phyloP scores from a whole-genome alignment of 2,888 invertebrate species.

The Oscheius onirici region DNA sequence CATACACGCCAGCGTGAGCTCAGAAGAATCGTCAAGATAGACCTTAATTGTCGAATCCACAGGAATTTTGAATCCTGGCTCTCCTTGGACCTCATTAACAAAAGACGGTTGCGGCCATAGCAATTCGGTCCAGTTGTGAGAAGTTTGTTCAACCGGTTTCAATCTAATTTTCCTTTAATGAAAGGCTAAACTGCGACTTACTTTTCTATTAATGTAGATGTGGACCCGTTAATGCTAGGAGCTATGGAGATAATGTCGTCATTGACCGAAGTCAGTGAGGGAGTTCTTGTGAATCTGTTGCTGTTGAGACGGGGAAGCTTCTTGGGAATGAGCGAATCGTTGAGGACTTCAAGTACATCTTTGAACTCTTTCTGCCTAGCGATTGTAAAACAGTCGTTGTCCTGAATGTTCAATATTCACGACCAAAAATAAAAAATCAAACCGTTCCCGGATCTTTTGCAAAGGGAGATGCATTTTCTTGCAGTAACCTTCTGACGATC shows the following conservation, averaged over 20 bases:
- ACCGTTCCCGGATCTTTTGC: conserved; percentile 11
- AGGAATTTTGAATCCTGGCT: conserved; percentile 15
- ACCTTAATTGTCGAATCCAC: conserved; percentile 23
- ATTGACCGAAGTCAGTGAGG: neutral
- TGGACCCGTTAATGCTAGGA: conserved; percentile 3
- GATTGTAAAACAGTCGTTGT: conserved; percentile 56
- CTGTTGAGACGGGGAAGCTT: neutral
- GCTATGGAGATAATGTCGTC: conserved; percentile 16
- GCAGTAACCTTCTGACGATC: conserved; percentile 75
- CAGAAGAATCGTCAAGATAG: conserved; percentile 14
- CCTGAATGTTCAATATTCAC: conserved; percentile 36
- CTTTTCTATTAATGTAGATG: conserved; percentile 2
- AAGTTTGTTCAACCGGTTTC: neutral
- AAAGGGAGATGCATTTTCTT: conserved; percentile 21
- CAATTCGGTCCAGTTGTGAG: conserved; percentile 72
- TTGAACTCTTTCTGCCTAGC: conserved; percentile 30
- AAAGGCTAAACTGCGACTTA: neutral
- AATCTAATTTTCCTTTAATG: neutral
- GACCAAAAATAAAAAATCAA: neutral
- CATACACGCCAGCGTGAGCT: conserved; percentile 9
- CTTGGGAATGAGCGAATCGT: conserved; percentile 12
- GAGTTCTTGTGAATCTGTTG: neutral
- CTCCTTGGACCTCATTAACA: conserved; percentile 5
- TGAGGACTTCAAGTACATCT: conserved; percentile 2
- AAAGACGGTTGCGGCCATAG: conserved; percentile 77